A percentile compares a stretch with the other conserved stretches of the same genome.
Conservation (phyloP, 2,888 invertebrate genomes). For the Girardia tigrina region DNA sequence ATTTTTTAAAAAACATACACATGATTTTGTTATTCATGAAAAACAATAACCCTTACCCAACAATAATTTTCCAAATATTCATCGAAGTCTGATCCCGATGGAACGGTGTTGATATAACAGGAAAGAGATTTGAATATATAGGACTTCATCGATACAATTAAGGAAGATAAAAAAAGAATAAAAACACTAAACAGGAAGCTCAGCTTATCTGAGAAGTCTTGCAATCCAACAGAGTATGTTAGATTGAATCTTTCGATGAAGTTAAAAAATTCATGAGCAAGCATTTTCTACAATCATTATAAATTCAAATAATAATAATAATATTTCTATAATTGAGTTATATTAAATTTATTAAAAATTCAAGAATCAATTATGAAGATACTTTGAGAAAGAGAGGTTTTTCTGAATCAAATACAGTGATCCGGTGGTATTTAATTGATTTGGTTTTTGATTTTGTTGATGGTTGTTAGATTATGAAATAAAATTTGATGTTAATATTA, state of each 20-base stretch:
- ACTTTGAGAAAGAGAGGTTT: too few species aligned
- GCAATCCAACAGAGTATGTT: background rate
- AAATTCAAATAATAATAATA: too few species aligned
- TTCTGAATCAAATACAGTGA: too few species aligned
- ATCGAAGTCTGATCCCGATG: background rate
- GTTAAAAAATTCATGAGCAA: background rate
- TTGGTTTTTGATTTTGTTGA: too few species aligned
- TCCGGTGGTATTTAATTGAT: too few species aligned
- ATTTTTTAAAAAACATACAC: too few species aligned
- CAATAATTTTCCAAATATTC: slow-evolving; percentile 18
- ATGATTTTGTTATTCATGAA: background rate
- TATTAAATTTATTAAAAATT: too few species aligned
- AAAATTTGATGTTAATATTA: too few species aligned
- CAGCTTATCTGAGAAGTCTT: slow-evolving; percentile 16
- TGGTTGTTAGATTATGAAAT: too few species aligned
- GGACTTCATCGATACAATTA: background rate
- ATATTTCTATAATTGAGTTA: too few species aligned
- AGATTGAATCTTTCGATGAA: background rate
- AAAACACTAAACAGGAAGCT: background rate
- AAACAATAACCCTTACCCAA: background rate
- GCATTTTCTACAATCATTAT: too few species aligned
- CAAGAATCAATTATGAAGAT: too few species aligned
- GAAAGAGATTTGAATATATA: background rate
- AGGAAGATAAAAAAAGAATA: background rate
- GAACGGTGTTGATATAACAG: background rate